Evolutionary conservation across 2,797 vertebrate genomes (phyloP), one percentile per base, ranked within the genome.

Genomic region (Microcaecilia unicolor): DNA sequence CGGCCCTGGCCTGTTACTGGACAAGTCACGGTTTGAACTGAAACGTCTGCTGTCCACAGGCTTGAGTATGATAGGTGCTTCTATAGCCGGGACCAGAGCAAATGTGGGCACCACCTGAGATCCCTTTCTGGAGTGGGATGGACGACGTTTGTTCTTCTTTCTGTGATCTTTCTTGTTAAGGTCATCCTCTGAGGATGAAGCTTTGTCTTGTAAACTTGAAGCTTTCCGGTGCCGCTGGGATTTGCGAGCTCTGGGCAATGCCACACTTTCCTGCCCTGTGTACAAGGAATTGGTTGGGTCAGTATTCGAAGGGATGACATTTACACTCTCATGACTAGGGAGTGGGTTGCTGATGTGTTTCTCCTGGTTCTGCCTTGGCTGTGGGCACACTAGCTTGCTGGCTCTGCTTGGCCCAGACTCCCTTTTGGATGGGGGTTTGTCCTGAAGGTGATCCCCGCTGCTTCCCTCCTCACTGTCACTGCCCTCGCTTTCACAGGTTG

Each of bases 401-500:
- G n/a, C n/a, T n/a, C n/a, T n/a, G n/a, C n/a, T n/a, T n/a, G n/a
- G n/a, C n/a, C n/a, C n/a, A n/a, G n/a, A n/a, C n/a, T n/a, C n/a
- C n/a, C n/a, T n/a, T n/a, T n/a, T n/a, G n/a, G n/a, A n/a, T n/a
- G n/a, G n/a, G n/a, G n/a, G n/a, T n/a, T n/a, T n/a, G n/a, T n/a
- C n/a, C n/a, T n/a, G n/a, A n/a, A n/a, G n/a, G n/a, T 9, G 35
- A 13, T n/a, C 41, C 23, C 49, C 45, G 1, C 18, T 13, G 47
- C 54, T 4, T 20, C 32, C 11, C 28, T 44, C 0, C 35, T 19
- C 44, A 20, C 44, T 48, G 23, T 48, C 44, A 20, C 67, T 72
- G 21, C 58, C 55, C 16, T 73, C 72, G 5, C 67, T 72, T 24
- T 37, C 34, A 2, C 66, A 61, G 22, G 61, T 74, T n/a, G 61